Base-by-base conservation (phyloP, 1,140 invertebrate genomes). In the Semibalanus balanoides region DNA sequence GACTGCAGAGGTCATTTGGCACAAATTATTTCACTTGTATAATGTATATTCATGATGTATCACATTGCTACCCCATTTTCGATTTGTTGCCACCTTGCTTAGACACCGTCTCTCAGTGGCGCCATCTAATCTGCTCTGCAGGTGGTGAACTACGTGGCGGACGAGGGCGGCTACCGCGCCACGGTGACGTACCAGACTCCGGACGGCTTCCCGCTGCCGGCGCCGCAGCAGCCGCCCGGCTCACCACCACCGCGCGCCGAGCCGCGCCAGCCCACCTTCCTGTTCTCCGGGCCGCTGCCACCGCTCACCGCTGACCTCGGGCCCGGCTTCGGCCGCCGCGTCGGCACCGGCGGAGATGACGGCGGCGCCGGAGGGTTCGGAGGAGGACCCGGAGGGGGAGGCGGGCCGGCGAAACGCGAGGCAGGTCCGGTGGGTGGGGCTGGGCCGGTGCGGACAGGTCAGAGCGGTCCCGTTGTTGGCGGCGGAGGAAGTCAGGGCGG, bases 111-210 rank as follows among this genome's bases (percentile, higher is more conserved):
- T n/a, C n/a, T n/a, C n/a, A n/a, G n/a, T n/a, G n/a, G n/a, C n/a
- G n/a, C n/a, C n/a, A n/a, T n/a, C n/a, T n/a, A n/a, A n/a, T n/a
- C n/a, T n/a, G n/a, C n/a, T n/a, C n/a, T n/a, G n/a, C 77, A 82
- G 40, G 76, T 81, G 29, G 82, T 83, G 19, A 81, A 81, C 0
- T 83, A 83, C 77, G 78, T 81, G n/a, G 82, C 82, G 11, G 82
- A 83, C 75, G 80, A 83, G 27, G 76, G 80, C 14, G 82, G 82
- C 28, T 83, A 82, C 78, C 76, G 81, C 31, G 82, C 82, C 25
- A 79, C 81, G 27, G 81, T 82, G 22, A 79, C 79, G n/a, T 79
- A 81, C 74, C 78, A 81, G 31, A 76, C 77, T 0, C 75, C 76
- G 30, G 78, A 74, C 30, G 64, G 31, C 29, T 0, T 40, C n/a